Percentiles rank a stretch among this genome's conserved stretches.
phyloP scores from a whole-genome alignment of 1,140 invertebrate genomes.

The Drosophila murphyi region DNA sequence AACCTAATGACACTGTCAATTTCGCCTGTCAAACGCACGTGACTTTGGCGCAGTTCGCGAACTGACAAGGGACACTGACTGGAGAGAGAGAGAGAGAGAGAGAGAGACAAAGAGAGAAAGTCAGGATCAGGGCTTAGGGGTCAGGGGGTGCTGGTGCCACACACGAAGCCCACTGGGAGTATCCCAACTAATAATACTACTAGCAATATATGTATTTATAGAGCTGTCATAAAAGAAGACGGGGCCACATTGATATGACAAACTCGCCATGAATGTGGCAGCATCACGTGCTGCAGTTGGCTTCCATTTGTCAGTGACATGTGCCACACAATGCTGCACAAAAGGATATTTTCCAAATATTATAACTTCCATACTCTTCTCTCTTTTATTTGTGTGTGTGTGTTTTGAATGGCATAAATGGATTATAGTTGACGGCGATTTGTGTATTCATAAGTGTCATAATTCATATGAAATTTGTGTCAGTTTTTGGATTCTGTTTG shows the following conservation, averaged over 20 bases:
- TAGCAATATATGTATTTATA: conserved; percentile 49
- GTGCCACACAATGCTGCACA: conserved; percentile 31
- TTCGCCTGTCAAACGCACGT: conserved; percentile 73
- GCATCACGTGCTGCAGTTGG: conserved; percentile 75
- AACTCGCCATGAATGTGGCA: conserved; percentile 8
- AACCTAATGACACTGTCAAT: conserved; percentile 50
- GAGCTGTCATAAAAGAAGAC: conserved; percentile 57
- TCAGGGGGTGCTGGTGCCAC: conserved; percentile 8
- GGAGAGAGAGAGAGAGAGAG: not conserved
- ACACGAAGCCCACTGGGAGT: conserved; percentile 17
- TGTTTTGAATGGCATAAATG: conserved; percentile 47
- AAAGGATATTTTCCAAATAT: conserved; percentile 43
- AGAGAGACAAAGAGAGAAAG: not conserved
- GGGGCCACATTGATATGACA: conserved; percentile 28
- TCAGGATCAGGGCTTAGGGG: not conserved
- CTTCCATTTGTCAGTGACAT: conserved; percentile 57
- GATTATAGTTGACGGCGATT: conserved; percentile 43
- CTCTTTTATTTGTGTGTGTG: conserved; percentile 23
- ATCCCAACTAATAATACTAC: conserved; percentile 17
- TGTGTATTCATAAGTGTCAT: conserved; percentile 63
- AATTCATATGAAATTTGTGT: conserved; percentile 75
- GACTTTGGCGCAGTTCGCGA: conserved; percentile 55
- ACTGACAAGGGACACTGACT: not conserved
- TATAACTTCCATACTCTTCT: not conserved
- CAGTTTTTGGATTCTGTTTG: conserved; percentile 29